A percentile compares a stretch with the other conserved stretches of the same genome.
Evolutionary conservation across 2,888 invertebrate genomes (phyloP).

Genomic region (Rhamnusium bicolor): DNA sequence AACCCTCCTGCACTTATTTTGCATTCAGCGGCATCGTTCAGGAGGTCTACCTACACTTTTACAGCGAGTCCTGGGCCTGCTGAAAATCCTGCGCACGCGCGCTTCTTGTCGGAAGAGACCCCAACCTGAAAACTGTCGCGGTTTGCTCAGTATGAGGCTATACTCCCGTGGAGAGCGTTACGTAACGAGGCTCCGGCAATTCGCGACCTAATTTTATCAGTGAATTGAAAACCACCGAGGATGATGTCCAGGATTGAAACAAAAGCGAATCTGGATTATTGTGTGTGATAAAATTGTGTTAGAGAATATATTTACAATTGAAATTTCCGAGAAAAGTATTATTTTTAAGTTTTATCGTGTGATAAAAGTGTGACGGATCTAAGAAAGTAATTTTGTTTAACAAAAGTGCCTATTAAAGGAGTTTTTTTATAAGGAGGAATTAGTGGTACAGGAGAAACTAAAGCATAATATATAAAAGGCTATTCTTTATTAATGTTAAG

Average conservation of each 20-base stretch:
- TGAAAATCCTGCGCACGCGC: slow-evolving; percentile 38
- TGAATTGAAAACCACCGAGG: not conserved
- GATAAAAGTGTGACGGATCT: not conserved
- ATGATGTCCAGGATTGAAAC: not conserved
- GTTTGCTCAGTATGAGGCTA: slow-evolving; percentile 42
- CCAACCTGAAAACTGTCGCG: slow-evolving; percentile 42
- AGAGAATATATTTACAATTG: not conserved
- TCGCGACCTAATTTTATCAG: slow-evolving; percentile 33
- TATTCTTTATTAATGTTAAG: not conserved
- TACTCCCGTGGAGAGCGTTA: slow-evolving; percentile 34
- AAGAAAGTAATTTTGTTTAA: not conserved
- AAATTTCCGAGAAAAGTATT: not conserved
- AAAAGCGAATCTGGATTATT: slow-evolving; percentile 8
- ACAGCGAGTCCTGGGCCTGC: slow-evolving; percentile 33
- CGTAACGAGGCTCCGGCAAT: not conserved
- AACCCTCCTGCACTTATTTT: slow-evolving; percentile 37
- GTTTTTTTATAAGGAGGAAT: not conserved
- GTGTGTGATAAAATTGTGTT: slow-evolving; percentile 17
- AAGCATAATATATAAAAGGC: slow-evolving; percentile 2
- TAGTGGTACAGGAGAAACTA: slow-evolving; percentile 4
- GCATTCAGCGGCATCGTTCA: slow-evolving; percentile 37
- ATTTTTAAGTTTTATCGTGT: not conserved
- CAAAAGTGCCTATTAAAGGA: not conserved
- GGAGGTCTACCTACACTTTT: slow-evolving; percentile 36
- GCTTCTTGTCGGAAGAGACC: slow-evolving; percentile 11